Percentiles rank a stretch among this genome's conserved stretches.
Conservation (phyloP, 2,888 invertebrate genomes). For the Epinotia ramella region DNA sequence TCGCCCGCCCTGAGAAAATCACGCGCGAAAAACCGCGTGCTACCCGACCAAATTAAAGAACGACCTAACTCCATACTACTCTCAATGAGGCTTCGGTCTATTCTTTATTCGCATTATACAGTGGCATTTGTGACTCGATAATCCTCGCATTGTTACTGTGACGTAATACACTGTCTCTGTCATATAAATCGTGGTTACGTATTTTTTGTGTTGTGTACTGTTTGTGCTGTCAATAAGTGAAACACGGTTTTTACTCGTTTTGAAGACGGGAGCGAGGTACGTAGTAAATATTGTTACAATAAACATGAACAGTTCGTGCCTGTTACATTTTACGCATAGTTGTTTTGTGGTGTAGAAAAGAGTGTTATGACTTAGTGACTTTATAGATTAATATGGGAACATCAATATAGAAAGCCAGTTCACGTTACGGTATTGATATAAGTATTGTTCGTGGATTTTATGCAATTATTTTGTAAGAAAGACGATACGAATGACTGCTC, state of each 20-base stretch:
- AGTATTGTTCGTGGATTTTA: background rate
- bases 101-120: background rate
- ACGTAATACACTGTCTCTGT: slow-evolving; percentile 46
- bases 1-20: slow-evolving; percentile 74
- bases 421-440: background rate
- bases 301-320: slow-evolving; percentile 18
- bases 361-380: background rate
- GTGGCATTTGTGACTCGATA: slow-evolving; percentile 44
- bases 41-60: slow-evolving; percentile 32
- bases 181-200: slow-evolving; percentile 56
- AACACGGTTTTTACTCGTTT: slow-evolving; percentile 57
- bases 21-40: slow-evolving; percentile 44
- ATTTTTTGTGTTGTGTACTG: slow-evolving; percentile 61
- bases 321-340: background rate
- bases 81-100: background rate
- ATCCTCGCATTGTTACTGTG: slow-evolving; percentile 45
- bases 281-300: slow-evolving; percentile 46
- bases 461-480: background rate
- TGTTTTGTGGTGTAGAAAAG: background rate
- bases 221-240: slow-evolving; percentile 74
- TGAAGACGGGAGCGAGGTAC: slow-evolving; percentile 57
- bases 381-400: background rate
- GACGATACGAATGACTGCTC: background rate
- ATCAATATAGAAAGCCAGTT: background rate
- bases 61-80: background rate